Conservation (phyloP, 2,113 vertebrate genomes). For the Gambusia affinis region DNA sequence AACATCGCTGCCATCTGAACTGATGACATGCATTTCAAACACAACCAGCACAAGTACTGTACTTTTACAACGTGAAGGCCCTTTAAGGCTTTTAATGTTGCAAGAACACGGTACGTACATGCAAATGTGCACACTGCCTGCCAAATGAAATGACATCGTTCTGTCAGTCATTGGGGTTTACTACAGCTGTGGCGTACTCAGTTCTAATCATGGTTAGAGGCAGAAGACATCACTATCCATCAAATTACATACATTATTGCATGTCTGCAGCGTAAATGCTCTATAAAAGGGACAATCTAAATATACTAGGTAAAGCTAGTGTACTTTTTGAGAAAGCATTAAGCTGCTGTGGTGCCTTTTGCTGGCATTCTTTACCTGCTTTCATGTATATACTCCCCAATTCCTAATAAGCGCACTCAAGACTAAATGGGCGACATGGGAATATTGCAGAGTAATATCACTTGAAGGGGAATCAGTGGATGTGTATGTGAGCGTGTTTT, state of each 20-base stretch:
- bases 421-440: background rate
- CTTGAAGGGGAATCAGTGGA: background rate
- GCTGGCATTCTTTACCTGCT: background rate
- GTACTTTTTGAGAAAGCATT: no score
- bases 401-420: background rate
- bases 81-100: conserved; percentile 2
- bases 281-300: conserved; percentile 18
- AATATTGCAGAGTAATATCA: background rate
- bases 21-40: conserved; percentile 40
- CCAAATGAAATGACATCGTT: conserved; percentile 54
- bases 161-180: conserved; percentile 60
- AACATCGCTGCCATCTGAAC: conserved; percentile 49
- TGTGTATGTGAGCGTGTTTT: background rate
- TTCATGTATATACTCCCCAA: background rate
- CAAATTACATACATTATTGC: conserved; percentile 39
- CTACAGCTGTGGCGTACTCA: conserved; percentile 8
- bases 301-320: background rate
- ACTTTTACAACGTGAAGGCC: conserved; percentile 1
- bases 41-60: background rate
- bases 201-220: conserved; percentile 63
- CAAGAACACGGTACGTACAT: background rate
- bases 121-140: conserved; percentile 1
- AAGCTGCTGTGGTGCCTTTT: background rate
- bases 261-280: conserved; percentile 35
- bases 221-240: conserved; percentile 47